A percentile compares a stretch with the other conserved stretches of the same genome.
Conservation (phyloP, 1,140 invertebrate species). For the Tetramorium alpestre region DNA sequence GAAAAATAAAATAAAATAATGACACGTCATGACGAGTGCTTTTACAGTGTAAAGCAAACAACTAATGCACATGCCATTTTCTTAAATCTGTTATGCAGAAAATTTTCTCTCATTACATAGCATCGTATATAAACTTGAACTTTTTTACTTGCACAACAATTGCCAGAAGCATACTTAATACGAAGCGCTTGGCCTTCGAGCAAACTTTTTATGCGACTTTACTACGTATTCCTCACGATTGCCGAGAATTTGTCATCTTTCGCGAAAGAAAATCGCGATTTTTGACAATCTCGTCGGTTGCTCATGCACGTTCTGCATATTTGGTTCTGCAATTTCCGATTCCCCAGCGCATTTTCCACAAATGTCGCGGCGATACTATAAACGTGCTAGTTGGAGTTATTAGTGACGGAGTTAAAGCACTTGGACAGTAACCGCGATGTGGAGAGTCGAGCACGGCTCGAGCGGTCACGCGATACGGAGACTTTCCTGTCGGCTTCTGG, state of each 20-base stretch:
- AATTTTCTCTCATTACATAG: background rate
- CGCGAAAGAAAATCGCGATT: background rate
- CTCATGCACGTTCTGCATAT: background rate
- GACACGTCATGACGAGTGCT: too few species aligned
- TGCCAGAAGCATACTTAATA: slow-evolving; percentile 9
- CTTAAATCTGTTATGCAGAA: background rate
- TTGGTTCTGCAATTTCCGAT: background rate
- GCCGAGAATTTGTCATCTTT: background rate
- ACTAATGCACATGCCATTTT: background rate
- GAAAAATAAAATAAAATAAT: too few species aligned
- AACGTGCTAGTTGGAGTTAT: slow-evolving; percentile 46
- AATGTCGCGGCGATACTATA: slow-evolving; percentile 23
- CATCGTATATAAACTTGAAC: slow-evolving; percentile 9
- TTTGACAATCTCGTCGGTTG: background rate
- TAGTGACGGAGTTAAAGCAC: slow-evolving; percentile 55
- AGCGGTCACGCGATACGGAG: slow-evolving; percentile 68
- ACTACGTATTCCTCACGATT: slow-evolving; percentile 10
- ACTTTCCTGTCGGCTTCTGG: slow-evolving; percentile 52
- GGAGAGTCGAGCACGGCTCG: slow-evolving; percentile 56
- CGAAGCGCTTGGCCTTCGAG: slow-evolving; percentile 7
- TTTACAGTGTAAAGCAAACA: background rate
- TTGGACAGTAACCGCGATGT: slow-evolving; percentile 54
- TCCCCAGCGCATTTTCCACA: background rate
- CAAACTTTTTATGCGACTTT: slow-evolving; percentile 37
- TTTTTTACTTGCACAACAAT: slow-evolving; percentile 7